Base-by-base conservation (phyloP, 2,797 vertebrate species). In the Silurus aristotelis region DNA sequence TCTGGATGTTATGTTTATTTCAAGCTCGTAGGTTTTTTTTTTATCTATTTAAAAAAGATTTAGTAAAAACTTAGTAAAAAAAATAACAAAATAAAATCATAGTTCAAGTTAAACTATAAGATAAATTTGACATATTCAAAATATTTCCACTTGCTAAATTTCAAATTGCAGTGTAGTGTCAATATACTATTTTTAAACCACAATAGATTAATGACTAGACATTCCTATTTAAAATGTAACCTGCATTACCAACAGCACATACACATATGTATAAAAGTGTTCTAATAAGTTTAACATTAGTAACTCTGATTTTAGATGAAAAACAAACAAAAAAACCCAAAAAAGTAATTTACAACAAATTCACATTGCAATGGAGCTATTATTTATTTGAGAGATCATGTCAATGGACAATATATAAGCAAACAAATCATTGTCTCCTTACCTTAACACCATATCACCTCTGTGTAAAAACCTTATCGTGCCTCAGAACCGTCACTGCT, bases 401-500 rank as follows among this genome's bases (percentile, higher is more conserved):
- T 63, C 2, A 38, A 71, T 61, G 6, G 10, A 46, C 43, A 63
- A 63, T 43, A 61, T 22, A 19, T 61, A n/a, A 78, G 60, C 27
- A 48, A 77, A 17, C 61, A 67, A 86, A 77, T 68, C 83, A 70
- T 22, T 13, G 46, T 63, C 66, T 0, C 9, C 78, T 71, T 71
- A 82, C 82, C 73, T 78, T 22, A 88, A 67, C 71, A 63, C 86
- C 82, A 87, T 86, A 67, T 25, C 81, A 78, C 84, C 85, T 88
- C 63, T 73, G 48, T 19, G 79, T 55, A 5, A 72, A 82, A 84
- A 72, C 38, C 58, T 55, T 5, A 52, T 20, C 19, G 58, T 63
- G 19, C 46, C n/a, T 43, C 31, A 43, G 46, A 68, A 58, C 52
- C 48, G 22, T 68, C 25, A 17, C 85, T 88, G 58, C 77, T 31